Evolutionary conservation across 2,888 invertebrate genomes (phyloP).

Genomic region (Agonum fuliginosum): DNA sequence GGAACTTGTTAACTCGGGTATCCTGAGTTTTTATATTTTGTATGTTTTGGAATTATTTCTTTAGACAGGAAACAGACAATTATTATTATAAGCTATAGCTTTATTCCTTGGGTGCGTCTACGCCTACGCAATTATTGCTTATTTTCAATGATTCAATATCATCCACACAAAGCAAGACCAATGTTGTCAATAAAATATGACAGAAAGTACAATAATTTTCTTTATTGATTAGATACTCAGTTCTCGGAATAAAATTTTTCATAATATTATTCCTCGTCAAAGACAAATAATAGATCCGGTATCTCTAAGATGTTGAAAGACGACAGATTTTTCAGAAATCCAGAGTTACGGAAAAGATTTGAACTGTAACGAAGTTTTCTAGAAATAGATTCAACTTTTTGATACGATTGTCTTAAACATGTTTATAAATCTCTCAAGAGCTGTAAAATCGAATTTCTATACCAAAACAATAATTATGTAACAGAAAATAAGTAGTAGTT

Average conservation of each 20-base stretch:
- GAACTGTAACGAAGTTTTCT: conserved; percentile 29
- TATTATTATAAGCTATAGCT: no score
- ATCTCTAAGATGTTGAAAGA: conserved; percentile 18
- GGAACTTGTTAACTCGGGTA: no score
- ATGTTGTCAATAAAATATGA: background rate
- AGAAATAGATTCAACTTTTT: conserved; percentile 29
- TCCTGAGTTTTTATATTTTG: no score
- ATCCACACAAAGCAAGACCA: no score
- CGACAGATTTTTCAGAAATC: background rate
- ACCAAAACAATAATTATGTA: conserved; percentile 29
- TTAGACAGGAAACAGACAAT: no score
- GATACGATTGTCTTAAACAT: conserved; percentile 22
- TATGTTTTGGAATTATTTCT: no score
- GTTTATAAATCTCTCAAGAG: conserved; percentile 21
- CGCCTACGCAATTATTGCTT: no score
- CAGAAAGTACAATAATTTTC: background rate
- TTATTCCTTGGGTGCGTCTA: no score
- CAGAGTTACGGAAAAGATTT: conserved; percentile 7
- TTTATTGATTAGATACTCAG: conserved; percentile 1
- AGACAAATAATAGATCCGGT: conserved; percentile 9
- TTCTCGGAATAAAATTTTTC: conserved; percentile 5
- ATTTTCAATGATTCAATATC: no score
- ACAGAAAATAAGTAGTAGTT: no score
- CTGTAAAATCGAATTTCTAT: conserved; percentile 11
- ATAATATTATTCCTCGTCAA: conserved; percentile 14